phyloP scores from a whole-genome alignment of 1,140 invertebrate genomes.

The Drosophila pachea region DNA sequence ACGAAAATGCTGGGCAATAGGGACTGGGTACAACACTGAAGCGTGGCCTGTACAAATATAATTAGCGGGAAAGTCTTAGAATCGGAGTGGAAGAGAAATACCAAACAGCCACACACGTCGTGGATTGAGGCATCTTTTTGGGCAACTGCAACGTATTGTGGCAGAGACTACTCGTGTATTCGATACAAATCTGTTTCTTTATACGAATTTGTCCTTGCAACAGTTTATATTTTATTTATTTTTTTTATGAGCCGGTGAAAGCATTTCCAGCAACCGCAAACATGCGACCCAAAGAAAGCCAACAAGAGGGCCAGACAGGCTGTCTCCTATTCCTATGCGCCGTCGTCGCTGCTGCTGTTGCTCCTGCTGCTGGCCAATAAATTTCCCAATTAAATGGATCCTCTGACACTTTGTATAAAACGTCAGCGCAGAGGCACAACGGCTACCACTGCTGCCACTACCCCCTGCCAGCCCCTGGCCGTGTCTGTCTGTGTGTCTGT shows the following conservation, averaged over 20 bases:
- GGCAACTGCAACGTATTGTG: slow-evolving; percentile 33
- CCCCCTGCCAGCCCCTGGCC: slow-evolving; percentile 42
- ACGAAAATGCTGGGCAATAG: slow-evolving; percentile 48
- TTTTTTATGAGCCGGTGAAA: slow-evolving; percentile 55
- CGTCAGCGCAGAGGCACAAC: slow-evolving; percentile 43
- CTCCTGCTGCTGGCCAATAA: slow-evolving; percentile 59
- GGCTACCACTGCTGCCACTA: slow-evolving; percentile 51
- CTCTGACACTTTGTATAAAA: slow-evolving; percentile 67
- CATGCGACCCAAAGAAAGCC: slow-evolving; percentile 56
- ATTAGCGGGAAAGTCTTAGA: slow-evolving; percentile 57
- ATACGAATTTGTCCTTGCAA: slow-evolving; percentile 52
- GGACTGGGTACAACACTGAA: not conserved
- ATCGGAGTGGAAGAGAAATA: slow-evolving; percentile 47
- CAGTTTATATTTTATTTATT: slow-evolving; percentile 13
- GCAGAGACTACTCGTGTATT: slow-evolving; percentile 39
- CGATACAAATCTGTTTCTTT: slow-evolving; percentile 52
- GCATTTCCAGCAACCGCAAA: slow-evolving; percentile 70
- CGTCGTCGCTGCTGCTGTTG: not conserved
- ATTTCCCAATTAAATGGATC: slow-evolving; percentile 76
- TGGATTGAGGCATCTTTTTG: slow-evolving; percentile 1
- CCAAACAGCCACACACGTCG: slow-evolving; percentile 59
- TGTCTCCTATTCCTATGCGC: slow-evolving; percentile 52
- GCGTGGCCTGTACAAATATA: slow-evolving; percentile 49
- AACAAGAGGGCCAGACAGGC: slow-evolving; percentile 68
- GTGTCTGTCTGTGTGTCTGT: slow-evolving; percentile 10